phyloP scores from a whole-genome alignment of 1,140 invertebrate species.

The Tetramorium simillimum region DNA sequence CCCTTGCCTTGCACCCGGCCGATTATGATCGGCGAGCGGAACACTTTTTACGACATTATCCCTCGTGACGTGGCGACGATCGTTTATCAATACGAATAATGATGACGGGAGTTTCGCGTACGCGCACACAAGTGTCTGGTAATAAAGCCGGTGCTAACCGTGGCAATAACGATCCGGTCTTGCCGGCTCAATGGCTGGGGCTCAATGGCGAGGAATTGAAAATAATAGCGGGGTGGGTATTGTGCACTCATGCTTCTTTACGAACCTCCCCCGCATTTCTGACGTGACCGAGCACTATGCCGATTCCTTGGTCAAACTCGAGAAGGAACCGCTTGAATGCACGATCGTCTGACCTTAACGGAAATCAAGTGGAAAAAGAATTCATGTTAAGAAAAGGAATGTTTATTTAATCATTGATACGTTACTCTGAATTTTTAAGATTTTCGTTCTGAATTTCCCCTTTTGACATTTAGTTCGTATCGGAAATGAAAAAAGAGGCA shows the following conservation, averaged over 20 bases:
- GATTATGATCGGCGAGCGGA: conserved; percentile 50
- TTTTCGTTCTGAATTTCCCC: neutral
- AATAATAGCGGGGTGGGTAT: conserved; percentile 71
- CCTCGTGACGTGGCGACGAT: conserved; percentile 70
- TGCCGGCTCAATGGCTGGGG: conserved; percentile 63
- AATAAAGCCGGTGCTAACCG: conserved; percentile 67
- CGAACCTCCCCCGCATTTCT: conserved; percentile 56
- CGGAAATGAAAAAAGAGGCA: neutral
- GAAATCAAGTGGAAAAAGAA: conserved; percentile 40
- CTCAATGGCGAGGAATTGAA: conserved; percentile 70
- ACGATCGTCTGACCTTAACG: conserved; percentile 29
- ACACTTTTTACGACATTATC: conserved; percentile 66
- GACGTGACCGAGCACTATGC: conserved; percentile 57
- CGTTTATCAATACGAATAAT: conserved; percentile 78
- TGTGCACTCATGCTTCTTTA: conserved; percentile 63
- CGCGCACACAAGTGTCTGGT: conserved; percentile 57
- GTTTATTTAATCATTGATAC: conserved; percentile 16
- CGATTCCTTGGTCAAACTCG: conserved; percentile 24
- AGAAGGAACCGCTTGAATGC: conserved; percentile 19
- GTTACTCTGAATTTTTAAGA: neutral
- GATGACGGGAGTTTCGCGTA: conserved; percentile 62
- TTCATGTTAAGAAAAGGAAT: conserved; percentile 2
- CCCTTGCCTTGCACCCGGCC: conserved; percentile 50
- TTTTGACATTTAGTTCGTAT: neutral
- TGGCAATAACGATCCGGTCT: conserved; percentile 65